Conservation (phyloP, 2,113 vertebrate genomes). For the chimpanzee (Pan troglodytes) region NHGRI_mPanTro3-v2.1_pri NC_072402.2:118536001-118536500, state of each 20-base stretch:
- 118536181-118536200: neutral
- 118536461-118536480: neutral
- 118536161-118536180: neutral
- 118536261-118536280: neutral
- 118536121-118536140: no score
- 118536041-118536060: neutral
- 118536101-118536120: no score
- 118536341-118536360: neutral
- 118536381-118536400: accelerated
- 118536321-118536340: neutral
- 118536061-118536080: neutral
- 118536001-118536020: neutral
- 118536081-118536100: neutral
- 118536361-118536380: neutral
- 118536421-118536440: neutral
- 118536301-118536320: neutral
- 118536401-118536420: neutral
- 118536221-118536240: neutral
- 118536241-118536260: neutral
- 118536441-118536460: no score
- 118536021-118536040: neutral
- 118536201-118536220: neutral
- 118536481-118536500: neutral
- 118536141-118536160: neutral
- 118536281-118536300: neutral